A percentile compares a stretch with the other conserved stretches of the same genome.
Evolutionary conservation across 1,140 invertebrate genomes (phyloP).

Genomic region (Tetramorium parvispinum): DNA sequence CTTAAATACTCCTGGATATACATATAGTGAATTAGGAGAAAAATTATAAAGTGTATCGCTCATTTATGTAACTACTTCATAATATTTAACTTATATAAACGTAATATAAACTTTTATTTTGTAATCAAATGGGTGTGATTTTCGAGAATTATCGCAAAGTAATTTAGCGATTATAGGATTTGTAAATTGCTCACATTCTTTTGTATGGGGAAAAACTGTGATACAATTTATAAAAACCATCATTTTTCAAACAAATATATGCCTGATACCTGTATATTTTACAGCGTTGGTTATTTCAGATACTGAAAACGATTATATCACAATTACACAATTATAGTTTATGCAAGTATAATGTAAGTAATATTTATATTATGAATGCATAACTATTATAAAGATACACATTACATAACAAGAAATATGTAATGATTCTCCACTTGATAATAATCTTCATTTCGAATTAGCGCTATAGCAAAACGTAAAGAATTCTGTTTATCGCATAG

Average conservation of each 20-base stretch:
- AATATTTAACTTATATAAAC: not conserved
- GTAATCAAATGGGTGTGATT: not conserved
- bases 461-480: not conserved
- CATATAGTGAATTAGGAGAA: not conserved
- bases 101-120: not conserved
- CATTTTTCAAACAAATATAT: not conserved
- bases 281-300: not conserved
- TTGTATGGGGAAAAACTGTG: not conserved
- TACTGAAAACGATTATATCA: not conserved
- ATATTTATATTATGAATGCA: not conserved
- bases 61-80: not conserved
- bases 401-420: not conserved
- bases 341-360: not conserved
- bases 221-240: slow-evolving; percentile 19
- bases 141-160: not conserved
- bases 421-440: not conserved
- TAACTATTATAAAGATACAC: not conserved
- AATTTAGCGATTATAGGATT: not conserved
- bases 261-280: not conserved
- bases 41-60: not conserved
- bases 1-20: not conserved
- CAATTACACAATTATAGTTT: not conserved
- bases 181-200: not conserved
- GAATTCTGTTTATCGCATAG: not conserved
- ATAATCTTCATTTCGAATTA: not conserved